Base-by-base conservation (phyloP, 1,140 invertebrate genomes). In the Heliconius eleuchia region DNA sequence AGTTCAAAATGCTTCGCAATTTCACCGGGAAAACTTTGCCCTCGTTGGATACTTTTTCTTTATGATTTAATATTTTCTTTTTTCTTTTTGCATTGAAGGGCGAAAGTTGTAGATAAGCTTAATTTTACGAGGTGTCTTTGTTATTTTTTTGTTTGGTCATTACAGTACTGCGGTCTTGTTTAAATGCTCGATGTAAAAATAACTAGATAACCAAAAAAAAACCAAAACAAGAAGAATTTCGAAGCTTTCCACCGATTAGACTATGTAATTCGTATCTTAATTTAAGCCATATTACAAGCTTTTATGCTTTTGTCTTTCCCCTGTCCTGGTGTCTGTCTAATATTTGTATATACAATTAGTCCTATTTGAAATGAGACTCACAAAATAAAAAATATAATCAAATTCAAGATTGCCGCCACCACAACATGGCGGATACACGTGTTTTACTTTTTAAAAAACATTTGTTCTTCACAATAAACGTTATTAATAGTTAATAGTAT, bases 11-110 rank as follows among this genome's bases (percentile, higher is more conserved):
- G 23, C 55, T 77, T 37, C 27, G 60, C 18, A 9, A 42, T 19
- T 4, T 52, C n/a, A 2, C 50, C 60, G 71, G 57, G 27, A 55
- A 60, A 57, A 74, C 18, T n/a, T 55, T 8, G 73, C 72, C 77
- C 73, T 71, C 46, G 77, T 66, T 18, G 27, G 19, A 52, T 75
- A 79, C 46, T 75, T 79, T 66, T 74, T 46, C 73, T 71, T 60
- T 74, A 79, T 79, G 73, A 79, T 75, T 79, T 79, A 79, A 30
- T 79, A 66, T 71, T 78, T 71, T 42, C 55, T 50, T 79, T 79
- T 75, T 71, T 70, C 46, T 71, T 34, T 23, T 74, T 18, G 55
- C 55, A 42, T 76, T 66, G 74, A 76, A 66, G 57, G 74, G 74
- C 60, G 74, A 74, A 55, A 72, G 73, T 75, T 72, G 57, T 75